Evolutionary conservation across 2,113 vertebrate genomes (phyloP).

Genomic region (Meles meles): DNA sequence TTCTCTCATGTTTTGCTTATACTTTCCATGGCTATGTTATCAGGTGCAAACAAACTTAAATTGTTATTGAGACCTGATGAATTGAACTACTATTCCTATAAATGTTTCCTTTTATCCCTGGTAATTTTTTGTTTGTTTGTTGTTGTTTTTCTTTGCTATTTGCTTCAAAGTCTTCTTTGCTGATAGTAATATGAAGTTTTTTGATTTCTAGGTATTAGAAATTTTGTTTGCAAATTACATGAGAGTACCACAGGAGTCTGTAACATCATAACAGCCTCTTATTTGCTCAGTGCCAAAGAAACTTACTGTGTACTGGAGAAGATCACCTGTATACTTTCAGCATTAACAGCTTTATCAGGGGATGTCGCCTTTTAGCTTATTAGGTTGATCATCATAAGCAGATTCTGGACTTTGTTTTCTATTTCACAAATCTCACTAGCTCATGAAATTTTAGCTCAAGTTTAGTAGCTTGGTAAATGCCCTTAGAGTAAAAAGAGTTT

Average conservation of each 20-base stretch:
- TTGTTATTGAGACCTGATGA: not conserved
- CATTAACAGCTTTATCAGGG: not conserved
- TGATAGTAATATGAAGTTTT: not conserved
- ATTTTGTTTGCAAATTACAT: not conserved
- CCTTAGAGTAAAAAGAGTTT: not conserved
- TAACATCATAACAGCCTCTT: not conserved
- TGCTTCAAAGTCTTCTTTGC: not conserved
- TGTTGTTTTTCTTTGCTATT: not conserved
- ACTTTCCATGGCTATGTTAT: not conserved
- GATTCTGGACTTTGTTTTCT: constrained; percentile 9
- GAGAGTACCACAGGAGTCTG: not conserved
- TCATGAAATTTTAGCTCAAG: constrained; percentile 1
- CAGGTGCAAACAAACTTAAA: not conserved
- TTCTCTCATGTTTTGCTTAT: not conserved
- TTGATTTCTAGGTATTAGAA: not conserved
- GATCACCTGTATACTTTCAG: not conserved
- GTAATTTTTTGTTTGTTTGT: not conserved
- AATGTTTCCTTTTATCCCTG: not conserved
- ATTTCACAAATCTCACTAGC: not conserved
- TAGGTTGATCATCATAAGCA: not conserved
- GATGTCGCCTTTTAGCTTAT: not conserved
- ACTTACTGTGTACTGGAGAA: not conserved
- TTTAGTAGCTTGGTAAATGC: constrained; percentile 10
- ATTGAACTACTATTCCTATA: not conserved
- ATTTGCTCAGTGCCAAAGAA: not conserved